phyloP scores from a whole-genome alignment of 2,113 vertebrate genomes.

The Pangasianodon gigas region DNA sequence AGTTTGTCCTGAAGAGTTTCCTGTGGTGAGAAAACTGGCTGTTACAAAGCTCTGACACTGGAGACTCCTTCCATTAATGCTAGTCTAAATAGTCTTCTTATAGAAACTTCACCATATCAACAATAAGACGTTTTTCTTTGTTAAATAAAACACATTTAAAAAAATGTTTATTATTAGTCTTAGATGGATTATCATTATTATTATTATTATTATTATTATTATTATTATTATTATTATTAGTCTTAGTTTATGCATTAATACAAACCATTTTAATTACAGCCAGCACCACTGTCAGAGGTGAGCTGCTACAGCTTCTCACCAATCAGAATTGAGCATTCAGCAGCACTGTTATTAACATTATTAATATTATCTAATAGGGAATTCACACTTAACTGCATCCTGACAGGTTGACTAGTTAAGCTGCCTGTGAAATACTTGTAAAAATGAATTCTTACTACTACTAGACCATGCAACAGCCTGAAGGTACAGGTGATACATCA shows the following conservation, averaged over 20 bases:
- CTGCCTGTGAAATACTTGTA: constrained; percentile 12
- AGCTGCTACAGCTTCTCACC: neutral
- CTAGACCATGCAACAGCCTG: neutral
- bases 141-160: neutral
- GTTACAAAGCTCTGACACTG: neutral
- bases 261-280: neutral
- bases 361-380: neutral
- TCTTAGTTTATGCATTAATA: neutral
- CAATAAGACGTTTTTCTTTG: neutral
- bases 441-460: constrained; percentile 6
- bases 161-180: neutral
- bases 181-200: neutral
- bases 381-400: neutral
- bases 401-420: constrained; percentile 5
- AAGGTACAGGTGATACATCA: constrained; percentile 35
- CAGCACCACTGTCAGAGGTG: neutral
- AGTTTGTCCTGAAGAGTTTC: neutral
- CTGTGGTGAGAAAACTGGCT: neutral
- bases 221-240: neutral
- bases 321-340: neutral
- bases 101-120: neutral
- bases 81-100: neutral
- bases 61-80: neutral
- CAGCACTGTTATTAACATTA: no score
- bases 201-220: no score